Evolutionary conservation across 2,797 vertebrate genomes (phyloP), one percentile per base, ranked within the genome.

Genomic region (Pteronotus mesoamericanus): DNA sequence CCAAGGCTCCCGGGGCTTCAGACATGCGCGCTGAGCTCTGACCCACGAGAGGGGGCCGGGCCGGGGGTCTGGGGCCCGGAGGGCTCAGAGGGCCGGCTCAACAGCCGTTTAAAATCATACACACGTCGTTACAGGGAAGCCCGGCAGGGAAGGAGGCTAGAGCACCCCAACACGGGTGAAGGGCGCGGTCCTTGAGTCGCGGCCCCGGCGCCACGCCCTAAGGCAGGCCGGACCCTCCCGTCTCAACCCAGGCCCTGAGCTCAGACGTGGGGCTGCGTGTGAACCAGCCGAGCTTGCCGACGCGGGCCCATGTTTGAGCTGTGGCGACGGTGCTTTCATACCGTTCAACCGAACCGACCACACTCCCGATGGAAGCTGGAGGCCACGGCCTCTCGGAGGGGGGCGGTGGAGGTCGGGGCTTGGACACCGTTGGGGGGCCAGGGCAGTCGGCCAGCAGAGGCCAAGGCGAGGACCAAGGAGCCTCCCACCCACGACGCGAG

Each of bases 181-280:
- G 16, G 39, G 32, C 2, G 34, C 16, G 6, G 3, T 3, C 3
- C 1, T 0, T 0, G 3, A 44, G 34, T 34, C 44, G 59, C 26
- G 46, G 83, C 55, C 79, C 59, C 4, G 19, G 18, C 0, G 0
- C 12, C 46, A 34, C 37, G 57, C 22, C 78, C 32, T 2, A 6
- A 2, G 6, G 19, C 26, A 3, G 22, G 78, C 68, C 37, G 9
- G 34, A 15, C 9, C 1, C 0, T 9, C 15, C 34, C 34, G 29
- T 61, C 16, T 44, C 24, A 2, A 18, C 51, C 0, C 6, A 57
- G 59, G 1, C 29, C 66, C 39, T 0, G 4, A 0, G 69, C 12
- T 29, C 3, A 1, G 9, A 18, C 0, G 1, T 0, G 14, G 75
- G 29, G 34, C 16, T 22, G 57, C 10, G 2, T 1, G 57, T 0